These are phyloP conservation scores for Myripristis jacobus DNA, from an alignment of 2,797 vertebrate species.

Conservation along the genomic window DNA sequence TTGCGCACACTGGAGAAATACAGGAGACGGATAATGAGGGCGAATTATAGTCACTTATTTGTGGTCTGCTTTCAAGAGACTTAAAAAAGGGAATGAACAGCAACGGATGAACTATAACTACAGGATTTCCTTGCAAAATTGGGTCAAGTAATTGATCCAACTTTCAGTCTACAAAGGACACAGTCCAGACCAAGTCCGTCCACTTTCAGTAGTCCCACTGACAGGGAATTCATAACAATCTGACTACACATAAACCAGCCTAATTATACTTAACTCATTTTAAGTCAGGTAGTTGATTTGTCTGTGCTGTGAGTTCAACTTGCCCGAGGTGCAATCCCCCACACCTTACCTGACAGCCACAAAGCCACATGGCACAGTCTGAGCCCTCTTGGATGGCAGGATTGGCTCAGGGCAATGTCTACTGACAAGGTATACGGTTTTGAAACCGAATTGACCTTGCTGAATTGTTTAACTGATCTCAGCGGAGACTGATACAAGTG, in stretches of 20 bases:
- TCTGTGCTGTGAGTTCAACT: conserved; percentile 27
- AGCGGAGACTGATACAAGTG: conserved; percentile 55
- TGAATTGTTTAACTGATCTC: conserved; percentile 77
- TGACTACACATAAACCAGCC: too few relatives aligned
- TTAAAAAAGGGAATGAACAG: neutral
- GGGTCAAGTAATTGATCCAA: too few relatives aligned
- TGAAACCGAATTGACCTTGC: conserved; percentile 93
- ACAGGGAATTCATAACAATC: conserved; percentile 89
- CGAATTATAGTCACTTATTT: too few relatives aligned
- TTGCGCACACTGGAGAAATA: conserved; percentile 89
- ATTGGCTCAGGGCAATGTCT: conserved; percentile 82
- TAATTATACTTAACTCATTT: too few relatives aligned
- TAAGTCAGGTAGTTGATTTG: too few relatives aligned
- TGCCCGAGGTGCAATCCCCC: conserved; percentile 81
- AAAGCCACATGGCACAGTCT: conserved; percentile 37
- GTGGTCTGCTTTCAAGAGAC: neutral
- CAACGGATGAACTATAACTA: too few relatives aligned
- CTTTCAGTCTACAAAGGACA: neutral
- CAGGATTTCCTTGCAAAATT: too few relatives aligned
- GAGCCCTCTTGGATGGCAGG: conserved; percentile 59
- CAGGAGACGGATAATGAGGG: neutral
- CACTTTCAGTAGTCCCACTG: conserved; percentile 78
- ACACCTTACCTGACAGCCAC: conserved; percentile 78
- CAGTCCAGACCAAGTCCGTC: neutral
- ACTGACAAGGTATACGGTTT: conserved; percentile 93